Base-by-base conservation (phyloP, 2,888 invertebrate species). In the Nephrotoma appendiculata region DNA sequence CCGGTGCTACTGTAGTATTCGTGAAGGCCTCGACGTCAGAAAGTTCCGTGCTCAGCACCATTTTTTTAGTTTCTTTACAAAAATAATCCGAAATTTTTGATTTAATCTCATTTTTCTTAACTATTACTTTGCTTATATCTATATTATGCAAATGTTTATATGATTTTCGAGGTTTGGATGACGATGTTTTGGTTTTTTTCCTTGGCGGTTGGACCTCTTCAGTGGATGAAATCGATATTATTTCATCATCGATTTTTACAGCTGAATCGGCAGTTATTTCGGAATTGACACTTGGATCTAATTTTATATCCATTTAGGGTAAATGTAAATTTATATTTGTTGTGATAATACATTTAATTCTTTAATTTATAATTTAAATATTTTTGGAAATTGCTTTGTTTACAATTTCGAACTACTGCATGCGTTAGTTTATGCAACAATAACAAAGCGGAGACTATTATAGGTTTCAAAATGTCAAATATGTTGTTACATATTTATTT, bases 81-180 rank as follows among this genome's bases (percentile, higher is more conserved):
- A 84, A 84, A 84, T 42, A 84, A 84, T 84, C 84, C 4, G 84
- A 42, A 6, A 84, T 84, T 84, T 84, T 84, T n/a, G 6, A n/a
- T 12, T 43, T 41, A 42, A 42, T 12, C 3, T 42, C 84, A 84
- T 84, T 42, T 15, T 84, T 84, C 9, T 84, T 84, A 84, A 43
- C n/a, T 7, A 84, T n/a, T 42, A 84, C 84, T 84, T 84, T 84
- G 42, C 84, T 84, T 84, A 84, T 84, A n/a, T 84, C 84, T 41
- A 84, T 42, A 84, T 84, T 84, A n/a, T 84, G 84, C 42, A 84
- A 84, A 42, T 84, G 41, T 42, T 84, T 84, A 84, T 42, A 42
- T 15, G 41, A 15, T 43, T 43, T 84, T 15, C 84, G 41, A 42
- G 42, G 41, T 71, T 71, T 71, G 11, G 44, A 44, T 44, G 31